A percentile compares a stretch with the other conserved stretches of the same genome.
These are phyloP conservation scores for Microcebus jonahi DNA, from an alignment of 2,113 vertebrate species.

Conservation along the genomic window DNA sequence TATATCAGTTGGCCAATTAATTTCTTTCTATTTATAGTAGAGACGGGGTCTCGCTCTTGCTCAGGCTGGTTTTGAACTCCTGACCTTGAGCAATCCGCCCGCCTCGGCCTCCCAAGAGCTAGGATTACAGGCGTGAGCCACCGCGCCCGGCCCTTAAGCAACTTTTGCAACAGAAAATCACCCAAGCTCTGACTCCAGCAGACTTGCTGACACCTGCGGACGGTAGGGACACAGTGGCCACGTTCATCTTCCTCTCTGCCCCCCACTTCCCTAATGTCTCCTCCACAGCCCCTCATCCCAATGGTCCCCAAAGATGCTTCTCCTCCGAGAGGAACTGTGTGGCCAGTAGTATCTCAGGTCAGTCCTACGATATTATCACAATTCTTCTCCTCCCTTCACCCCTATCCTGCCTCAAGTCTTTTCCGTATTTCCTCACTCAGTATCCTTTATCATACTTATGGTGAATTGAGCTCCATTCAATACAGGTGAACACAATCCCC, in stretches of 20 bases:
- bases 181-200: neutral
- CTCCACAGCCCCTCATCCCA: neutral
- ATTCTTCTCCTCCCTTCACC: neutral
- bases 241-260: neutral
- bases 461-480: neutral
- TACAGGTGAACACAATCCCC: neutral
- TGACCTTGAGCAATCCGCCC: too few species aligned
- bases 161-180: neutral
- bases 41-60: too few species aligned
- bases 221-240: neutral
- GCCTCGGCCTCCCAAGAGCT: too few species aligned
- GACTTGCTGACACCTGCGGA: neutral
- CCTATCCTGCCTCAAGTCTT: neutral
- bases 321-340: neutral
- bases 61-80: too few species aligned
- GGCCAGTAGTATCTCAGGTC: neutral
- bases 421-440: neutral
- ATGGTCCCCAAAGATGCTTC: neutral
- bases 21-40: too few species aligned
- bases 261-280: fast-evolving
- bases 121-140: too few species aligned
- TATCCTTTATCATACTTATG: neutral
- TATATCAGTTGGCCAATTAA: too few species aligned
- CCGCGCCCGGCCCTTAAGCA: too few species aligned
- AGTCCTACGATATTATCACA: neutral